Evolutionary conservation across 2,113 vertebrate species (phyloP).

Genomic region (Poeciliopsis turrubarensis): DNA sequence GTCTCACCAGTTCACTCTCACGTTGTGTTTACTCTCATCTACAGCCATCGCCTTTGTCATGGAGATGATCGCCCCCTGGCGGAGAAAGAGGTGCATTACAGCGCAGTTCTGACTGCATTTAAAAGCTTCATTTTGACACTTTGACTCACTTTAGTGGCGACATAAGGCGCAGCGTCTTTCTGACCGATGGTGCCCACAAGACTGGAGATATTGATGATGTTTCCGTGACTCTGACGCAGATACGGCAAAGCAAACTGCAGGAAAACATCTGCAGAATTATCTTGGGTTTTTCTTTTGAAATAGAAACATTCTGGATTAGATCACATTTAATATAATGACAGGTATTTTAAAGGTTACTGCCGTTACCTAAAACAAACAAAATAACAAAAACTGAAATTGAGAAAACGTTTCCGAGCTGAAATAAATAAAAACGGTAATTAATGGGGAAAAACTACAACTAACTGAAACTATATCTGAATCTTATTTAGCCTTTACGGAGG

Average conservation of each 20-base stretch:
- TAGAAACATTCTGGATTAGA: not conserved
- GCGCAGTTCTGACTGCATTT: not conserved
- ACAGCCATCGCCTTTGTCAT: conserved; percentile 89
- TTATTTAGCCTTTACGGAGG: no score
- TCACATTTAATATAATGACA: not conserved
- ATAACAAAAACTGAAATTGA: no score
- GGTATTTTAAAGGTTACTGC: no score
- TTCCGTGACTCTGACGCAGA: conserved; percentile 79
- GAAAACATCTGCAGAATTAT: not conserved
- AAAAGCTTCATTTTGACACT: no score
- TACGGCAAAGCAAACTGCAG: conserved; percentile 80
- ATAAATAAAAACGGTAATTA: no score
- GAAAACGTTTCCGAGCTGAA: no score
- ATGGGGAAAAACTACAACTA: no score
- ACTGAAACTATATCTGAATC: no score
- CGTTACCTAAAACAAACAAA: no score
- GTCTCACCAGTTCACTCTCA: conserved; percentile 86
- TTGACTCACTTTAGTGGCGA: conserved; percentile 84
- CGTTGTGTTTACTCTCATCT: conserved; percentile 82
- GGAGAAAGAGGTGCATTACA: conserved; percentile 43
- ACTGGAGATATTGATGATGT: conserved; percentile 86
- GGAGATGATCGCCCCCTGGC: conserved; percentile 83
- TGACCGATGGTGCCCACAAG: conserved; percentile 81
- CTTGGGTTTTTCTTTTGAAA: not conserved
- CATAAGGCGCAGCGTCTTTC: conserved; percentile 79